Conservation (phyloP, 2,888 invertebrate species). For the Xestobium rufovillosum region DNA sequence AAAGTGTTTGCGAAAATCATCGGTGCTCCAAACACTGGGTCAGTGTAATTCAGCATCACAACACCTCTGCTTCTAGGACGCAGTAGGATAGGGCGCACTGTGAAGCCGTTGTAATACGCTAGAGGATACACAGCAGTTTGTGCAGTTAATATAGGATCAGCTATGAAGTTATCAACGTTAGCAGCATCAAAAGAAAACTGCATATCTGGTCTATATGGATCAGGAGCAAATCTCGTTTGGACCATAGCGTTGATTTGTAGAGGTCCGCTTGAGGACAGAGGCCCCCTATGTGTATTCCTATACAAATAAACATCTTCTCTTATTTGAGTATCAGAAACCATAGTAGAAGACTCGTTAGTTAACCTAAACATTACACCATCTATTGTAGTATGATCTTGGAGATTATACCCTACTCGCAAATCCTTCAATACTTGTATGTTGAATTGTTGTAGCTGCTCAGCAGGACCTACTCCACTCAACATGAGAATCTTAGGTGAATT, state of each 20-base stretch:
- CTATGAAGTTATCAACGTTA: slow-evolving; percentile 50
- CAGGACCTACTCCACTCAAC: slow-evolving; percentile 61
- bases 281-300: slow-evolving; percentile 44
- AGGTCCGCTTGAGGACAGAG: slow-evolving; percentile 49
- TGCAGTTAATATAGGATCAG: slow-evolving; percentile 46
- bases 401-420: slow-evolving; percentile 63
- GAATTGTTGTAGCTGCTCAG: slow-evolving; percentile 45
- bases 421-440: slow-evolving; percentile 53
- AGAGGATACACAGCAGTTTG: slow-evolving; percentile 47
- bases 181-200: slow-evolving; percentile 58
- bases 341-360: slow-evolving; percentile 50
- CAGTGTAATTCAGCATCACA: slow-evolving; percentile 54
- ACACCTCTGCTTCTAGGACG: slow-evolving; percentile 58
- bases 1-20: slow-evolving; percentile 66
- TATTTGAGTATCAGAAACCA: slow-evolving; percentile 40
- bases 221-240: slow-evolving; percentile 49
- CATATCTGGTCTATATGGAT: slow-evolving; percentile 52
- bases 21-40: slow-evolving; percentile 66
- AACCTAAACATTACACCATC: slow-evolving; percentile 51
- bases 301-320: slow-evolving; percentile 44
- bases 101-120: slow-evolving; percentile 55
- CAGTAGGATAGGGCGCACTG: slow-evolving; percentile 54
- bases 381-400: slow-evolving; percentile 67
- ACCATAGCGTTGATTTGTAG: slow-evolving; percentile 54
- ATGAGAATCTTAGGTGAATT: slow-evolving; percentile 58